Conservation (phyloP, 2,113 vertebrate genomes). For the Tragelaphus imberbis region DNA sequence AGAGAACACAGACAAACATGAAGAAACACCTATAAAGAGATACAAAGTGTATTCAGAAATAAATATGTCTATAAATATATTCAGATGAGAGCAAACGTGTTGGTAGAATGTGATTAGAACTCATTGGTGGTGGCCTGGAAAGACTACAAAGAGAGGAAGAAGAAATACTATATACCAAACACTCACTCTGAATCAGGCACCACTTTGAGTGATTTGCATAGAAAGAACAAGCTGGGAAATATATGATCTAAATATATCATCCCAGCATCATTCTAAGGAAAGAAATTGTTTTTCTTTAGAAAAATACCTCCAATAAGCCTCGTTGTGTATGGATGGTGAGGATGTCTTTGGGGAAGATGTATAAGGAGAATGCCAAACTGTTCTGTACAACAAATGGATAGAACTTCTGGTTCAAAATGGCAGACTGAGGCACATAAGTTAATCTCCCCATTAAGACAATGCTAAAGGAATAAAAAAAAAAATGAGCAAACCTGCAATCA, state of each 20-base stretch:
- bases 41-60: not conserved
- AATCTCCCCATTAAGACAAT: not conserved
- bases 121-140: not conserved
- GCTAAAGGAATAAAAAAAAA: not conserved
- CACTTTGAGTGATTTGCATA: not conserved
- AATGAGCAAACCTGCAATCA: not conserved
- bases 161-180: not conserved
- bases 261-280: not conserved
- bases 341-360: not conserved
- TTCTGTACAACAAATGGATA: not conserved
- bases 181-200: not conserved
- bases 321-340: not conserved
- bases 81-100: not conserved
- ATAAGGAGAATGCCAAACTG: not conserved
- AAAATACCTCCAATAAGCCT: not conserved
- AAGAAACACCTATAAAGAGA: not conserved
- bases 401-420: slow-evolving; percentile 21
- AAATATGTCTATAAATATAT: not conserved
- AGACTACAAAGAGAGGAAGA: not conserved
- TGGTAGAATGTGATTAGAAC: not conserved
- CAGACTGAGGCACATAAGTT: not conserved
- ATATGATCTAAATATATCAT: not conserved
- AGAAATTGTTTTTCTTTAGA: slow-evolving; percentile 26
- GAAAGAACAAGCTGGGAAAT: not conserved
- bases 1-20: not conserved